These are phyloP conservation scores for Lamellibrachia luymesi DNA, from an alignment of 1,140 invertebrate species.

Conservation along the genomic window DNA sequence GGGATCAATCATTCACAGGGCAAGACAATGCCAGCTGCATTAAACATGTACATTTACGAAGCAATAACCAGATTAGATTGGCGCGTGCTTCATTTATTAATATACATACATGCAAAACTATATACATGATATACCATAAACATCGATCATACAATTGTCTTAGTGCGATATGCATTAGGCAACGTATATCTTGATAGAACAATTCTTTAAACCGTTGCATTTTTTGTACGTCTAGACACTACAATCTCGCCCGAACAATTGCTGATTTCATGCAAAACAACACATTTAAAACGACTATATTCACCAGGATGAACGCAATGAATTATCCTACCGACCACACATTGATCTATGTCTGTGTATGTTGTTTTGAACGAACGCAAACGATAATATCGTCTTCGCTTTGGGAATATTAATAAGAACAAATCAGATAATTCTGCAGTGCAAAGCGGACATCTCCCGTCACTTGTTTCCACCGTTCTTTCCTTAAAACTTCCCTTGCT, in stretches of 20 bases:
- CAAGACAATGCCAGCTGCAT: too few relatives aligned
- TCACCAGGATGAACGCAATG: not conserved
- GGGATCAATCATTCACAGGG: too few relatives aligned
- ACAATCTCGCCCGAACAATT: not conserved
- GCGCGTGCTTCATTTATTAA: not conserved
- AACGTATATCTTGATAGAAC: not conserved
- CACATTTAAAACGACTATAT: not conserved
- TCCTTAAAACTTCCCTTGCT: too few relatives aligned
- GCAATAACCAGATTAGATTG: not conserved
- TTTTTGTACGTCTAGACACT: not conserved
- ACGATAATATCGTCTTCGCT: not conserved
- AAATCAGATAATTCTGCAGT: too few relatives aligned
- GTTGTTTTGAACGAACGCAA: not conserved
- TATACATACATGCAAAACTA: slow-evolving; percentile 1
- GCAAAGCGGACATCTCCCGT: too few relatives aligned
- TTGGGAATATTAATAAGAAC: not conserved
- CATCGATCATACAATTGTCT: not conserved
- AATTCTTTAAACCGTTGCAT: not conserved
- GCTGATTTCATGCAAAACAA: not conserved
- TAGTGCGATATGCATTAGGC: not conserved
- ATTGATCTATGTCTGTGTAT: not conserved
- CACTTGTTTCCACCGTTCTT: too few relatives aligned
- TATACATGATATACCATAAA: not conserved
- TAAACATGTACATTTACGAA: too few relatives aligned
- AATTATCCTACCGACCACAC: not conserved